Evolutionary conservation across 2,113 vertebrate genomes (phyloP).

Genomic region (Rattus norvegicus): DNA sequence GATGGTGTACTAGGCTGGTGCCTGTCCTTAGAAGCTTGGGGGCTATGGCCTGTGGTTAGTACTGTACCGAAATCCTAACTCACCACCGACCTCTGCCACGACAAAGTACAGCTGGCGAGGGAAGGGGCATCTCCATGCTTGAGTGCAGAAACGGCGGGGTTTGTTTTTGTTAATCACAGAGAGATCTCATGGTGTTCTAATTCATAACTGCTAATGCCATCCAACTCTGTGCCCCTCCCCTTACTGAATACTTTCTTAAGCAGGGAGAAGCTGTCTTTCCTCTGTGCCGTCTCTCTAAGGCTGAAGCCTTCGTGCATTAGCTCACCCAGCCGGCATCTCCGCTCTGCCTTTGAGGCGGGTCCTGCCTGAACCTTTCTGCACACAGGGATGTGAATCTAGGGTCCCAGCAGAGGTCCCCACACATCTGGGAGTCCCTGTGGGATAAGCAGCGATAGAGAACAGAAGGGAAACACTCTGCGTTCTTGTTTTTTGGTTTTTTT

Average conservation of each 20-base stretch:
- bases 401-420: not conserved
- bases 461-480: too few species aligned
- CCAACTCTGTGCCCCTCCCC: not conserved
- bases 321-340: not conserved
- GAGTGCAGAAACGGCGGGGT: not conserved
- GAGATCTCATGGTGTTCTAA: not conserved
- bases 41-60: fast-evolving
- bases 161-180: not conserved
- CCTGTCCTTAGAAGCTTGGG: not conserved
- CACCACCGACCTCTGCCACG: not conserved
- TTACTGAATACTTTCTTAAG: not conserved
- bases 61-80: not conserved
- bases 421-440: not conserved
- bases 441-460: too few species aligned
- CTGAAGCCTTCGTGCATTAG: not conserved
- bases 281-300: not conserved
- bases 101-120: not conserved
- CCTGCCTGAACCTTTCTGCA: not conserved
- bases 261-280: not conserved
- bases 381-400: not conserved
- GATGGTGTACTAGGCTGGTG: not conserved
- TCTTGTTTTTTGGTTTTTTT: not conserved
- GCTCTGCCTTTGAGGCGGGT: not conserved
- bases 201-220: not conserved
- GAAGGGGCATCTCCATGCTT: not conserved